phyloP scores from a whole-genome alignment of 2,113 vertebrate genomes.

The Phyllostomus hastatus region DNA sequence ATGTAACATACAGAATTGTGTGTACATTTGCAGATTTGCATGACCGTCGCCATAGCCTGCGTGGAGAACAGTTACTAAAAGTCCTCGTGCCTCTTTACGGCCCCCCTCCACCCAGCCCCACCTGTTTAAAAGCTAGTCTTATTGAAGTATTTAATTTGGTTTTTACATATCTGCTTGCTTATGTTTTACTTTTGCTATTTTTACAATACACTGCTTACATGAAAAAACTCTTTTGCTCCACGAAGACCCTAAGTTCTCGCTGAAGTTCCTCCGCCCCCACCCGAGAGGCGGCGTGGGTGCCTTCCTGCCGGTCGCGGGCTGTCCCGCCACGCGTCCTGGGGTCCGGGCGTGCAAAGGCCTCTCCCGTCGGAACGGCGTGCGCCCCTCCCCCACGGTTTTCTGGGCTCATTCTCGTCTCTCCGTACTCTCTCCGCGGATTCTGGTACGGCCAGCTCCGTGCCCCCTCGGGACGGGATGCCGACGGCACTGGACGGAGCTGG shows the following conservation, averaged over 20 bases:
- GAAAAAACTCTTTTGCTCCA: background rate
- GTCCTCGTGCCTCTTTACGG: background rate
- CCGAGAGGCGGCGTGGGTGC: background rate
- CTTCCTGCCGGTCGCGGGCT: background rate
- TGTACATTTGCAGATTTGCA: background rate
- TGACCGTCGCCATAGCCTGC: background rate
- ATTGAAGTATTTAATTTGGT: background rate
- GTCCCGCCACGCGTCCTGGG: accelerated
- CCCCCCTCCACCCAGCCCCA: too few relatives aligned
- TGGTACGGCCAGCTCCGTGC: too few relatives aligned
- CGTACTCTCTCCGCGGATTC: background rate
- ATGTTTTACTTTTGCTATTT: background rate
- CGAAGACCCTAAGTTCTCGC: background rate
- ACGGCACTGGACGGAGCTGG: background rate
- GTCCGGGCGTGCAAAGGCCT: too few relatives aligned
- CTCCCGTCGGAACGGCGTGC: accelerated
- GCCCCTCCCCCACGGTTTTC: too few relatives aligned
- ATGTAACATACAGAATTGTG: background rate
- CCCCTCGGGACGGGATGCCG: background rate
- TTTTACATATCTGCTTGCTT: background rate
- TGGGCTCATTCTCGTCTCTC: background rate
- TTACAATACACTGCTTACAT: background rate
- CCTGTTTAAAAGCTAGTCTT: background rate
- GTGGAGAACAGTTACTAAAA: background rate
- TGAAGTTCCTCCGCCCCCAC: background rate